Conservation (phyloP, 2,888 invertebrate genomes). For the Geophilus truncorum region DNA sequence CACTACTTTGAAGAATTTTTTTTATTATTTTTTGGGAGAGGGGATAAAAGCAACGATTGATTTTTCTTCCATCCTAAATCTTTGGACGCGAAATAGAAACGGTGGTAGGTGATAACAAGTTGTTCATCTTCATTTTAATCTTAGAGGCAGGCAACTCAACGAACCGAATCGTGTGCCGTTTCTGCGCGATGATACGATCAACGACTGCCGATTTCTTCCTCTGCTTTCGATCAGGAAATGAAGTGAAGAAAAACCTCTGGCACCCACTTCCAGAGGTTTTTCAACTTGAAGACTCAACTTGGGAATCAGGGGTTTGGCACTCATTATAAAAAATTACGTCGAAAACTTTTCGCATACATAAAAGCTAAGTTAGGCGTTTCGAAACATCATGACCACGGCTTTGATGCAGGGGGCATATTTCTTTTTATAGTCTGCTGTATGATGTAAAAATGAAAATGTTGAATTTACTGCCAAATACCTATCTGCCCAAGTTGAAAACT, state of each 20-base stretch:
- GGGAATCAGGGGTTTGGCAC: background rate
- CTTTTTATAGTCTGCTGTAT: background rate
- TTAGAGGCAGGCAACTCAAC: constrained; percentile 9
- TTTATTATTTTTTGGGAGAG: background rate
- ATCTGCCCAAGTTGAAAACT: background rate
- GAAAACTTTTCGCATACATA: background rate
- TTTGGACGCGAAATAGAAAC: constrained; percentile 12
- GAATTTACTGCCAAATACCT: constrained; percentile 1
- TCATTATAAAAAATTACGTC: background rate
- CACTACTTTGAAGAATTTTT: background rate
- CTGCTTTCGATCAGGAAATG: constrained; percentile 20
- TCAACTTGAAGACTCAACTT: background rate
- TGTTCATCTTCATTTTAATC: constrained; percentile 20
- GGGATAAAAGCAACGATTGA: background rate
- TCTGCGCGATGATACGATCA: constrained; percentile 3
- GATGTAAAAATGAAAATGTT: background rate
- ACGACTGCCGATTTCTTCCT: constrained; percentile 15
- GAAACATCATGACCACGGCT: background rate
- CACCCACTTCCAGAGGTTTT: background rate
- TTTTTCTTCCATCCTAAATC: constrained; percentile 1
- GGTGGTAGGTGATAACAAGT: constrained; percentile 4
- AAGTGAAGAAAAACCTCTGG: constrained; percentile 6
- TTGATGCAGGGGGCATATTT: background rate
- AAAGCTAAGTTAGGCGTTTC: background rate
- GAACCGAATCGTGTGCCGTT: constrained; percentile 20